Evolutionary conservation across 1,140 invertebrate genomes (phyloP), one percentile per base, ranked within the genome.

Genomic region (Drosophila takahashii): DNA sequence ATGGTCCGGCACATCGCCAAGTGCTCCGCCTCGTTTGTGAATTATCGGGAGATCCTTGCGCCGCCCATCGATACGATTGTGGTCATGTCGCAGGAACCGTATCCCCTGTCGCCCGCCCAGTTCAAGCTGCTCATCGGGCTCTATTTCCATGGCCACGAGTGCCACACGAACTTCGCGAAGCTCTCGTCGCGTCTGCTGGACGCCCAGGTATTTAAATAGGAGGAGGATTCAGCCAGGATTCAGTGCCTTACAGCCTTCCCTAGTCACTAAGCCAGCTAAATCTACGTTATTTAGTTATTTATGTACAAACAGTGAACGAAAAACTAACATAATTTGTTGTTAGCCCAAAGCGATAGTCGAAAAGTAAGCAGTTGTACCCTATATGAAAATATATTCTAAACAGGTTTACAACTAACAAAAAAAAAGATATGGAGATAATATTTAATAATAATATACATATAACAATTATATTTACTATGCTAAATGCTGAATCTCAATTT

Each of bases 1-100:
- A 48, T 87, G n/a, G 79, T 86, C 3, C 79, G 83, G 1, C 70
- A 58, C 11, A 77, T 86, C 27, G 79, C 83, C 47, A 86, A 87
- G 9, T 83, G 79, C 32, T 72, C 84, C 8, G 83, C 83, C 0
- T 79, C 83, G n/a, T 86, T 86, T 34, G 74, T 62, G 32, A 83
- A 83, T 7, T 86, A 73, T 10, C 58, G 64, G n/a, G 70, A 76
- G 27, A 58, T 87, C 48, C 41, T 77, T 10, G 39, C 11, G n/a
- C 64, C 26, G 7, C 3, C 13, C n/a, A 34, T 86, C 7, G 54
- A 83, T n/a, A 81, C 79, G 6, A 18, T 87, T 32, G 58, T 86
- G 36, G 54, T 86, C 2, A 69, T 86, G 83, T 77, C 83, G 8
- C 70, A 73, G 53, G 75, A 83, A 3, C 36, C 83, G 10, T 76